Evolutionary conservation across 2,888 invertebrate species (phyloP), one percentile per base, ranked within the genome.

Genomic region (Torymus tubicola): DNA sequence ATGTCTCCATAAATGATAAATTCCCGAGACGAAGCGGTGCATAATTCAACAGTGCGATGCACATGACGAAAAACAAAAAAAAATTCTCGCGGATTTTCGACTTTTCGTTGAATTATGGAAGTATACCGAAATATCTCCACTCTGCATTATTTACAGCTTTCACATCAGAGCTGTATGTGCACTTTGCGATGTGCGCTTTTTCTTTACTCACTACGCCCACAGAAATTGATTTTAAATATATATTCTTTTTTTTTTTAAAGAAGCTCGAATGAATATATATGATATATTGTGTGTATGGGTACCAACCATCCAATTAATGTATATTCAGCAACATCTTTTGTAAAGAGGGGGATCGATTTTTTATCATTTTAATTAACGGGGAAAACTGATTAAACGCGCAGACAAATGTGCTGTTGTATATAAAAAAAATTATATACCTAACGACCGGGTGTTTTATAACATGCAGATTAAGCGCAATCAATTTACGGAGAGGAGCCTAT

Each of bases 61-160:
- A 21, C 42, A 60, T 31, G 12, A 11, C 42, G 50, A 42, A 42
- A 8, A 42, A 42, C n/a, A n/a, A n/a, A 1, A 42, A 42, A 42
- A 8, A 8, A 42, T 42, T 42, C 42, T 42, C 42, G 42, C 42
- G 42, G 42, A 42, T 42, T 42, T 42, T 52, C 16, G 50, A 16
- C 31, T 1, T 24, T 71, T 63, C n/a, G 53, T 21, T 72, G 24
- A 61, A 60, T 73, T 73, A 55, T 55, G 21, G 52, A 75, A 67
- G 67, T 58, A 16, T 58, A 16, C 67, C 67, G 42, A 69, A 52
- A 69, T 55, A 76, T 52, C n/a, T n/a, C 55, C 24, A 63, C 53
- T 42, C 31, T 69, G 52, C 53, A 68, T 69, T 69, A 76, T 69
- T 69, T 55, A 61, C 63, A 18, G 63, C 76, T 76, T 76, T 76